Evolutionary conservation across 2,113 vertebrate genomes (phyloP).

Genomic region (Anhinga anhinga): DNA sequence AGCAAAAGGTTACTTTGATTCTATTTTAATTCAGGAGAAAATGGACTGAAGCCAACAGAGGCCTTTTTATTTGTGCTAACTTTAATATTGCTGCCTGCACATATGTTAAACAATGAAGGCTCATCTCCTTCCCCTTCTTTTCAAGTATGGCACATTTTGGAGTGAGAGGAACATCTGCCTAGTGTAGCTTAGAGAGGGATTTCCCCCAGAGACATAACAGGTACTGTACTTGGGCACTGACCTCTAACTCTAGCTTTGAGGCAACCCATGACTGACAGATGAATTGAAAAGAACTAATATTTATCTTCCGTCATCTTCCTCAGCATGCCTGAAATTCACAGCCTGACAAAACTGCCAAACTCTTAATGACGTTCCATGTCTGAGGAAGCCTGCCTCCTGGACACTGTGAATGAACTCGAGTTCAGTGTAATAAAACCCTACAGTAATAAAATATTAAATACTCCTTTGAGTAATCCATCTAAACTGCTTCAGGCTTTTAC

Average conservation of each 20-base stretch:
- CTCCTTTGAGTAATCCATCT: neutral
- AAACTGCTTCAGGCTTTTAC: neutral
- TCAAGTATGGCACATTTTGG: neutral
- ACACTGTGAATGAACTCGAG: neutral
- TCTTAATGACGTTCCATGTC: neutral
- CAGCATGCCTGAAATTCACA: neutral
- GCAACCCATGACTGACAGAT: neutral
- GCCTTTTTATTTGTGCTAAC: neutral
- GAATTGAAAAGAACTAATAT: neutral
- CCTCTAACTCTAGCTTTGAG: neutral
- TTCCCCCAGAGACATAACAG: neutral
- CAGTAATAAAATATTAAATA: conserved; percentile 27
- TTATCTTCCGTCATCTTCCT: neutral
- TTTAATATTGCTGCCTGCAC: neutral
- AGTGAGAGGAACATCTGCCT: neutral
- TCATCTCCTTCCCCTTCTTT: neutral
- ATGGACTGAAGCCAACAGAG: neutral
- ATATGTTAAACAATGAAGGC: neutral
- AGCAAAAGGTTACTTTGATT: neutral
- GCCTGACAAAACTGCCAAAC: neutral
- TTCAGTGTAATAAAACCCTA: neutral
- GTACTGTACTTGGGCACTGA: neutral
- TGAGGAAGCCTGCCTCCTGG: neutral
- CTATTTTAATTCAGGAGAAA: neutral
- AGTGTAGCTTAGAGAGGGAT: neutral